Evolutionary conservation across 2,888 invertebrate genomes (phyloP).

Genomic region (Aporophyla nigra): DNA sequence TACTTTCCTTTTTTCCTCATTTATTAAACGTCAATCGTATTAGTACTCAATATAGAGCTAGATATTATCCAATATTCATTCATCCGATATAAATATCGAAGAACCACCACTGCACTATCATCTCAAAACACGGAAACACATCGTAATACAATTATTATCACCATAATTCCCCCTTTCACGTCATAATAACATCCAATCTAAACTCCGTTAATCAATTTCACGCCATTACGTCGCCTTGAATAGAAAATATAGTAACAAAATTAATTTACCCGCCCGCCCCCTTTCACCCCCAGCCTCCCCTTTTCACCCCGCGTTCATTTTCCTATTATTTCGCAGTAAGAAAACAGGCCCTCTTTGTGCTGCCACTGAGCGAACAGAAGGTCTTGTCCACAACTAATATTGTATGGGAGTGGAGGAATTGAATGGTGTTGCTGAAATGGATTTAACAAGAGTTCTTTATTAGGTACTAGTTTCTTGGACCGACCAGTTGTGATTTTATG

Average conservation of each 20-base stretch:
- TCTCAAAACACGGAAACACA: conserved; percentile 18
- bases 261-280: conserved; percentile 55
- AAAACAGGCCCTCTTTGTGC: conserved; percentile 66
- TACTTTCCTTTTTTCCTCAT: neutral
- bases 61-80: neutral
- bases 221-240: conserved; percentile 62
- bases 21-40: neutral
- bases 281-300: neutral
- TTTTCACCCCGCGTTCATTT: conserved; percentile 58
- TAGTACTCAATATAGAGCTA: neutral
- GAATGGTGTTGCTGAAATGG: neutral
- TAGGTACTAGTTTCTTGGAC: neutral
- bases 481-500: neutral
- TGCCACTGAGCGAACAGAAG: conserved; percentile 52
- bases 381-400: conserved; percentile 54
- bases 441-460: conserved; percentile 1
- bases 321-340: conserved; percentile 68
- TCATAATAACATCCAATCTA: conserved; percentile 57
- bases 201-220: conserved; percentile 62
- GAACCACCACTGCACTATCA: neutral
- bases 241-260: conserved; percentile 65
- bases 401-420: conserved; percentile 34
- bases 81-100: neutral
- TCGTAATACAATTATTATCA: conserved; percentile 32
- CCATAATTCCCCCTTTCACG: conserved; percentile 39